phyloP scores from a whole-genome alignment of 2,797 vertebrate species.

The Moxostoma hubbsi region DNA sequence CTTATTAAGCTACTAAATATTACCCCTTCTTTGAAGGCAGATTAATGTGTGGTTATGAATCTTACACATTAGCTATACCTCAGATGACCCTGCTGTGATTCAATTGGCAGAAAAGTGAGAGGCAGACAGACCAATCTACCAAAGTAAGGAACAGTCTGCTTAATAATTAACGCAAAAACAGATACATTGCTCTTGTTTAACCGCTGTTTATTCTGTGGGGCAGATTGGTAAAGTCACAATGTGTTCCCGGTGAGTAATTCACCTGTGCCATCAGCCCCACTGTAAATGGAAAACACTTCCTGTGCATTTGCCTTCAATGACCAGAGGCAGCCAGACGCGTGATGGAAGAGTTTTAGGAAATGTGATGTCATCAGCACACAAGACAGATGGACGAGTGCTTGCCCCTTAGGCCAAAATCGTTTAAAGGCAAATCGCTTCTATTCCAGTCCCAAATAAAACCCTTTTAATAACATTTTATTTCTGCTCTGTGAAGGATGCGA shows the following conservation, averaged over 20 bases:
- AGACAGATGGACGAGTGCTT: conserved; percentile 20
- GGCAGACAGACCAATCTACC: conserved; percentile 77
- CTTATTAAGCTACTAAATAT: conserved; percentile 13
- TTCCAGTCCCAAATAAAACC: conserved; percentile 22
- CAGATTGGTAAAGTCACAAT: conserved; percentile 68
- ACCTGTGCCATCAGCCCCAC: conserved; percentile 5
- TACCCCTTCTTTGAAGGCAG: not conserved
- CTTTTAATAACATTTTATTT: conserved; percentile 46
- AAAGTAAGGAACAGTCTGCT: conserved; percentile 76
- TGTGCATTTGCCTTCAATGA: not conserved
- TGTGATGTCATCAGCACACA: conserved; percentile 36
- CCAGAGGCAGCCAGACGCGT: not conserved
- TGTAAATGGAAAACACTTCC: conserved; percentile 27
- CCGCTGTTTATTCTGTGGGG: conserved; percentile 74
- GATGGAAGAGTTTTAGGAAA: conserved; percentile 24
- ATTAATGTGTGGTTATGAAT: conserved; percentile 38
- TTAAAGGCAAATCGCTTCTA: conserved; percentile 46
- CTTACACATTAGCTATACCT: conserved; percentile 66
- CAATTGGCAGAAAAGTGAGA: conserved; percentile 59
- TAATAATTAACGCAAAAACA: conserved; percentile 84
- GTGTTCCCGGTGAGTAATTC: conserved; percentile 48
- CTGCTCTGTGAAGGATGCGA: conserved; percentile 33
- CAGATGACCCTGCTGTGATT: conserved; percentile 65
- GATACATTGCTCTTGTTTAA: conserved; percentile 81
- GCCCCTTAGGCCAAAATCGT: conserved; percentile 23